Evolutionary conservation across 2,888 invertebrate genomes (phyloP).

Genomic region (Synergus gifuensis): DNA sequence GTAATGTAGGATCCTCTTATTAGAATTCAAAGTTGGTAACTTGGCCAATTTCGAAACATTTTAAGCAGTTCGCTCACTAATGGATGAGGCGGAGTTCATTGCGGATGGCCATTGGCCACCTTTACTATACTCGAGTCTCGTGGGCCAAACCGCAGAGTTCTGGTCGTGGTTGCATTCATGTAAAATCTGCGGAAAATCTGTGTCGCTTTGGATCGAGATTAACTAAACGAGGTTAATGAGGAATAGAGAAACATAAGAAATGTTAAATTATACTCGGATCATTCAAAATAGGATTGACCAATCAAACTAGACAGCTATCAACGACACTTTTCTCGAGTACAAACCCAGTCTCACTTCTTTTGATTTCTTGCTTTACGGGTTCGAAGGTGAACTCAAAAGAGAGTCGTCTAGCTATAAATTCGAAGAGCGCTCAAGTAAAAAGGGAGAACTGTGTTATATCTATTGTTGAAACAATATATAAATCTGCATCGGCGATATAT

Average conservation of each 20-base stretch:
- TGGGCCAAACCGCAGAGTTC: conserved; percentile 43
- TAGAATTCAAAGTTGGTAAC: background rate
- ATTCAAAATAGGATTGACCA: background rate
- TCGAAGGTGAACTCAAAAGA: background rate
- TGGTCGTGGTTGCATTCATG: conserved; percentile 22
- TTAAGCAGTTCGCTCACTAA: conserved; percentile 36
- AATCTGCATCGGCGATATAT: conserved; percentile 69
- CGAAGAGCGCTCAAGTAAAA: conserved; percentile 43
- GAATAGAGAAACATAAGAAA: background rate
- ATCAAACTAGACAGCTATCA: background rate
- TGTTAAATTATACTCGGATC: background rate
- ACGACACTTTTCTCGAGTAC: background rate
- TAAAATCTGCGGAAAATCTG: conserved; percentile 1
- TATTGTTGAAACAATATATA: conserved; percentile 67
- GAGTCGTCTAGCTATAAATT: conserved; percentile 56
- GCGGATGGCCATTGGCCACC: conserved; percentile 44
- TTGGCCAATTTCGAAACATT: conserved; percentile 7
- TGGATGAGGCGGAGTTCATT: conserved; percentile 43
- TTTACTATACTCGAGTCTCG: conserved; percentile 25
- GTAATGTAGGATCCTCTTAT: background rate
- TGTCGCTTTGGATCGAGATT: conserved; percentile 19
- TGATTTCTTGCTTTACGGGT: background rate
- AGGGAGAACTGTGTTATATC: conserved; percentile 44
- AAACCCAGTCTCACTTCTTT: background rate
- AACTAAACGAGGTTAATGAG: background rate